These are phyloP conservation scores for Bradypodion ventrale DNA, from an alignment of 2,797 vertebrate genomes.

Conservation along the genomic window DNA sequence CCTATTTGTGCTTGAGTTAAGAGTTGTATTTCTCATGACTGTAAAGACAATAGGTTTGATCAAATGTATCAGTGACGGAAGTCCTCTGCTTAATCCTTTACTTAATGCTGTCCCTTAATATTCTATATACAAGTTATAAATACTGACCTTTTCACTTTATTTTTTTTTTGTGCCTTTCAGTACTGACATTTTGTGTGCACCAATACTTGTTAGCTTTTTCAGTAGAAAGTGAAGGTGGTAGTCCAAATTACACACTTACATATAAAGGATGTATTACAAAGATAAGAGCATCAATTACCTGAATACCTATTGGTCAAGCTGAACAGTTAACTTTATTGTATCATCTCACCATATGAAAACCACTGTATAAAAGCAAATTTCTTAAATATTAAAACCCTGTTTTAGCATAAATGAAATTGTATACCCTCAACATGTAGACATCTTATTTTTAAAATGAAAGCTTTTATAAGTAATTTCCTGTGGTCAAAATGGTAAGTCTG, in stretches of 20 bases:
- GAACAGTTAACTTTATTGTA: constrained; percentile 13
- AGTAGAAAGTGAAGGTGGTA: not conserved
- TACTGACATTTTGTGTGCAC: constrained; percentile 60
- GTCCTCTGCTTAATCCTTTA: constrained; percentile 50
- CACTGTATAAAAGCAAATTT: constrained; percentile 36
- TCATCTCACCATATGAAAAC: constrained; percentile 30
- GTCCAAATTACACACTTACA: constrained; percentile 10
- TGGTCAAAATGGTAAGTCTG: constrained; percentile 31
- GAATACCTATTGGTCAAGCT: constrained; percentile 31
- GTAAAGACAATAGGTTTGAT: constrained; percentile 27
- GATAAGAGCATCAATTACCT: not conserved
- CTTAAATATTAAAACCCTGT: constrained; percentile 46
- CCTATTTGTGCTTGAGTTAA: constrained; percentile 26
- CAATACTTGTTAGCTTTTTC: constrained; percentile 24
- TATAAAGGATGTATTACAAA: constrained; percentile 19
- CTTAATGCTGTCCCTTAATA: constrained; percentile 44
- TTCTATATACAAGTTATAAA: constrained; percentile 52
- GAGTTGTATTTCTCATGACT: not conserved
- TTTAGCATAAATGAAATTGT: constrained; percentile 40
- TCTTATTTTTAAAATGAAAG: constrained; percentile 14
- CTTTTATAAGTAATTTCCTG: constrained; percentile 44
- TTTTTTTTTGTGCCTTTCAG: constrained; percentile 68
- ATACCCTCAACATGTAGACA: constrained; percentile 44
- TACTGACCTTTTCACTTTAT: constrained; percentile 52
- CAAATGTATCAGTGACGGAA: constrained; percentile 5